Evolutionary conservation across 1,140 invertebrate genomes (phyloP).

Genomic region (Lerema accius): DNA sequence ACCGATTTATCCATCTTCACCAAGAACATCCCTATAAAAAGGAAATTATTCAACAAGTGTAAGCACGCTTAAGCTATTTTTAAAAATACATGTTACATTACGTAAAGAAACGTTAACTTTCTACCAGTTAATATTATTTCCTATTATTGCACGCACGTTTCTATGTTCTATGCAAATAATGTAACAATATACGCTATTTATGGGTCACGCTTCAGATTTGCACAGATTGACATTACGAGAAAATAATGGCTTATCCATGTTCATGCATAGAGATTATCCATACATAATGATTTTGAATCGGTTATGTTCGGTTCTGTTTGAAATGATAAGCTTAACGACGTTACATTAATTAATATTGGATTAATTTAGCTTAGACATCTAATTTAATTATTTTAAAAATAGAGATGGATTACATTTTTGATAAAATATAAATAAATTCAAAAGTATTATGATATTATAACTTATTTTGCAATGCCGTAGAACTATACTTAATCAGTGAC

Average conservation of each 20-base stretch:
- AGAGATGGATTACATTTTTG: too few relatives aligned
- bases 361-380: too few relatives aligned
- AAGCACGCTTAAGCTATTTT: background rate
- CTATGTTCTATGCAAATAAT: conserved; percentile 23
- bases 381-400: too few relatives aligned
- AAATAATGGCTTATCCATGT: background rate
- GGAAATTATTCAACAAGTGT: too few relatives aligned
- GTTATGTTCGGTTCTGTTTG: background rate
- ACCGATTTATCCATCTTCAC: too few relatives aligned
- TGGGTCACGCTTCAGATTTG: conserved; percentile 21
- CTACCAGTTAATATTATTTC: conserved; percentile 21
- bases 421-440: too few relatives aligned
- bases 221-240: conserved; percentile 19
- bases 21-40: too few relatives aligned
- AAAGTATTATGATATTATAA: too few relatives aligned
- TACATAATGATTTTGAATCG: background rate
- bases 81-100: conserved; percentile 6
- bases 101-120: conserved; percentile 15
- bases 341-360: too few relatives aligned
- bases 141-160: conserved; percentile 3
- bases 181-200: conserved; percentile 20
- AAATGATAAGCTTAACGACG: too few relatives aligned
- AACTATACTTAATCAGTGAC: too few relatives aligned
- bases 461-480: too few relatives aligned
- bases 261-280: background rate